phyloP scores from a whole-genome alignment of 2,888 invertebrate genomes.

The Ypsolopha scabrella region DNA sequence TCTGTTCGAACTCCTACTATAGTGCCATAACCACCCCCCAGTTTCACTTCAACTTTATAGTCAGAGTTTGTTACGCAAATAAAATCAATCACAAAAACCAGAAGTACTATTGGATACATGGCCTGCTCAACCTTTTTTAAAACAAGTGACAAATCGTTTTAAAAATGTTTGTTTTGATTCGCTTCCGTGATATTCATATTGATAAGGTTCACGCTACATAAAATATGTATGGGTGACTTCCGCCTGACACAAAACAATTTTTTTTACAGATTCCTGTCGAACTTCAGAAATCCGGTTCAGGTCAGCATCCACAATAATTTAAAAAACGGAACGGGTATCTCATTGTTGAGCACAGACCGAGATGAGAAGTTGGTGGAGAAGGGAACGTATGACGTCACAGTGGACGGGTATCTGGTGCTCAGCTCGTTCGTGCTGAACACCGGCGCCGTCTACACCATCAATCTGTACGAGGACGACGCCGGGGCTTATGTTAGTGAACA shows the following conservation, averaged over 20 bases:
- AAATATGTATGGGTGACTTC: too few relatives aligned
- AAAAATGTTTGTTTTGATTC: neutral
- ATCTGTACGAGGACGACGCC: slow-evolving; percentile 43
- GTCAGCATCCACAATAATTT: slow-evolving; percentile 29
- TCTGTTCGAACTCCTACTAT: slow-evolving; percentile 29
- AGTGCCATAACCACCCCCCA: slow-evolving; percentile 30
- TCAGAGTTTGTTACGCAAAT: neutral
- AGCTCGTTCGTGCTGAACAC: slow-evolving; percentile 45
- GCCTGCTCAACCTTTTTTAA: too few relatives aligned
- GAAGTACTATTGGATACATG: too few relatives aligned
- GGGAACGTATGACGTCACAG: slow-evolving; percentile 40
- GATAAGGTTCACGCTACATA: neutral
- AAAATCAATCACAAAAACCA: too few relatives aligned
- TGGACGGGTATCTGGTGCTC: slow-evolving; percentile 34
- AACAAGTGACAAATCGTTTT: neutral
- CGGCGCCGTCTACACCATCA: slow-evolving; percentile 77
- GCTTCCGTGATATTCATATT: neutral
- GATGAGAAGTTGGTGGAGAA: slow-evolving; percentile 31
- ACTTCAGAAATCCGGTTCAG: slow-evolving; percentile 22
- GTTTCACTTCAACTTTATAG: slow-evolving; percentile 28
- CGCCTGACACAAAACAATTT: neutral
- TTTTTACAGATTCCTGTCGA: slow-evolving; percentile 49
- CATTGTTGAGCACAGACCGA: slow-evolving; percentile 24
- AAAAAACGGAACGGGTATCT: slow-evolving; percentile 30
- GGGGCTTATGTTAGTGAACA: slow-evolving; percentile 35